These are phyloP conservation scores for Smutsia temminckii DNA, from an alignment of 2,797 vertebrate species.

Conservation along the genomic window DNA sequence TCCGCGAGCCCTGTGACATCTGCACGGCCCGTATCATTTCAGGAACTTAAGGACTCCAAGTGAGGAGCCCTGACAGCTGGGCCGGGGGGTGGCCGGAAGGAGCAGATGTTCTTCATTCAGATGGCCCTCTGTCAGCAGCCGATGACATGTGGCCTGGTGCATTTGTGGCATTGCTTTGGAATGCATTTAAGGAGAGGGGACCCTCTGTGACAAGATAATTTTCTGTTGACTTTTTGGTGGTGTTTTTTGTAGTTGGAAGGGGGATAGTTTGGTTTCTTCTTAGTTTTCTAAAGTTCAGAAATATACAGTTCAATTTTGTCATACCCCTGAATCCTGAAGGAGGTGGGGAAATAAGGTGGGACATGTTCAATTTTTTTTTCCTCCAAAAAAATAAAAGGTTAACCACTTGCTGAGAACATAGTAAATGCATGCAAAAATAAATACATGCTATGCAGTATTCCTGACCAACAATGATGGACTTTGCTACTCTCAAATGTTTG, in stretches of 20 bases:
- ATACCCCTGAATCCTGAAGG: neutral
- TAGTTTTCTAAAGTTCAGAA: conserved; percentile 12
- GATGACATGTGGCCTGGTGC: conserved; percentile 58
- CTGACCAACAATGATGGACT: neutral
- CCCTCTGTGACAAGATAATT: neutral
- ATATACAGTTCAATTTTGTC: neutral
- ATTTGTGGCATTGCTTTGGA: conserved; percentile 56
- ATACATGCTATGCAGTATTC: neutral
- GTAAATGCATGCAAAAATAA: neutral
- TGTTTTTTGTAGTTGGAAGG: neutral
- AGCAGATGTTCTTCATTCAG: neutral
- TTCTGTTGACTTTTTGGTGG: neutral
- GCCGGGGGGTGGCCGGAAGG: neutral
- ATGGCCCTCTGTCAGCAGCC: conserved; percentile 51
- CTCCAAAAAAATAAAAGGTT: neutral
- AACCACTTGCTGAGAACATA: neutral
- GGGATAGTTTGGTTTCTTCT: neutral
- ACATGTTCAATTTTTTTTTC: neutral
- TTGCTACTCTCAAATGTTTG: neutral
- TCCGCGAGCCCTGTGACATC: conserved; percentile 74
- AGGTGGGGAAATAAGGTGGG: neutral
- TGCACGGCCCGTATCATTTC: conserved; percentile 76
- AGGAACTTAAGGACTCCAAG: conserved; percentile 73
- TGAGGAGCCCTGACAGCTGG: conserved; percentile 80
- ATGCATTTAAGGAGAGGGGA: neutral